phyloP scores from a whole-genome alignment of 2,888 invertebrate species.

The Tineola bisselliella region DNA sequence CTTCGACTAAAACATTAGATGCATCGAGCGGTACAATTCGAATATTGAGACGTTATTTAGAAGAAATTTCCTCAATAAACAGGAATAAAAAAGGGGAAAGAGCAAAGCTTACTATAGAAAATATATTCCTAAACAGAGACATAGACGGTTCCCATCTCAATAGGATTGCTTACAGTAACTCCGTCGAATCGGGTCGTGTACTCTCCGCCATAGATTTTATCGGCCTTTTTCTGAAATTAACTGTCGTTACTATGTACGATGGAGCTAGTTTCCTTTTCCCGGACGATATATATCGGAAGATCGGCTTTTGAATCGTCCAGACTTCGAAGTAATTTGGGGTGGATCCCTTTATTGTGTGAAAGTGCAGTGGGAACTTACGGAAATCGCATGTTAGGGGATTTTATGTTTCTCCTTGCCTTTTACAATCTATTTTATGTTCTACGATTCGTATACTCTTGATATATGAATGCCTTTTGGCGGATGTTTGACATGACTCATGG shows the following conservation, averaged over 20 bases:
- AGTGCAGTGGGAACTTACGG: constrained; percentile 3
- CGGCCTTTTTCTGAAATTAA: constrained; percentile 13
- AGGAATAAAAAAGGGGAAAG: constrained; percentile 3
- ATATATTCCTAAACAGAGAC: background rate
- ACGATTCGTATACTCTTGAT: background rate
- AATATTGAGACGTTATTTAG: background rate
- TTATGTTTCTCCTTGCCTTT: constrained; percentile 4
- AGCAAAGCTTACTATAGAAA: background rate
- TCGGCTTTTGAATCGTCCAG: constrained; percentile 13
- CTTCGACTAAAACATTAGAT: background rate
- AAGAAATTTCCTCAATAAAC: constrained; percentile 1
- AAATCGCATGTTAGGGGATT: constrained; percentile 9
- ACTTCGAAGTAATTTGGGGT: constrained; percentile 11
- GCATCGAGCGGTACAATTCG: background rate
- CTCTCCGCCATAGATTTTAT: constrained; percentile 12
- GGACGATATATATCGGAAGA: constrained; percentile 8
- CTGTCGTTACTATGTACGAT: constrained; percentile 11
- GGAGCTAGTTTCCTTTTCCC: constrained; percentile 3
- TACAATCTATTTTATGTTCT: background rate
- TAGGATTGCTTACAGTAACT: constrained; percentile 2
- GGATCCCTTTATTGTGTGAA: constrained; percentile 10
- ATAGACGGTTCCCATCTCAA: constrained; percentile 1
- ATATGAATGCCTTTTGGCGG: background rate
- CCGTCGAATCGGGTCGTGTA: background rate
- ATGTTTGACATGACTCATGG: no score